These are phyloP conservation scores for Pheucticus melanocephalus DNA, from an alignment of 2,113 vertebrate species.

Conservation along the genomic window DNA sequence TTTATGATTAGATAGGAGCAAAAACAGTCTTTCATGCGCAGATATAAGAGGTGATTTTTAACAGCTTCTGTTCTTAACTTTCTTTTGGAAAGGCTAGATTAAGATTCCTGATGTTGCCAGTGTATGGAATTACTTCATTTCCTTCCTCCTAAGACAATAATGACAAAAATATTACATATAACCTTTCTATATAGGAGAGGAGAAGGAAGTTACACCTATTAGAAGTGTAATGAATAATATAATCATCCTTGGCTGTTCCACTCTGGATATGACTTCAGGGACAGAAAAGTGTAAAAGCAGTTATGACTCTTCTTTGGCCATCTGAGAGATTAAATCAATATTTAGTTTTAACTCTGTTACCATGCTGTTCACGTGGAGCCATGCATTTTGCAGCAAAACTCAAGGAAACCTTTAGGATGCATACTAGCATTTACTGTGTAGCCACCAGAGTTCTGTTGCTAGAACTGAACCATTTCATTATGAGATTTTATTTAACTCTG, in stretches of 20 bases:
- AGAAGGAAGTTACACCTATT: conserved; percentile 51
- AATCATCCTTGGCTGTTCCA: not conserved
- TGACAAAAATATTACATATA: conserved; percentile 40
- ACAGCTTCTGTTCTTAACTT: conserved; percentile 19
- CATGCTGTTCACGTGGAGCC: not conserved
- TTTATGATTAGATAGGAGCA: not conserved
- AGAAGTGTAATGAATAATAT: conserved; percentile 8
- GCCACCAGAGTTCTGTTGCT: not conserved
- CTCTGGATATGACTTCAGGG: conserved; percentile 42
- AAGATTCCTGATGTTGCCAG: conserved; percentile 64
- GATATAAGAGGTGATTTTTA: conserved; percentile 32
- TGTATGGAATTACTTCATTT: conserved; percentile 68
- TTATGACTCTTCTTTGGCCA: not conserved
- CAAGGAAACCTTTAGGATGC: not conserved
- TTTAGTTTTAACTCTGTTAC: not conserved
- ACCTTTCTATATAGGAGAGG: not conserved
- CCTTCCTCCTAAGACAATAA: conserved; percentile 59
- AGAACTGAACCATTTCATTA: not conserved
- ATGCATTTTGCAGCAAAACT: not conserved
- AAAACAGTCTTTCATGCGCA: not conserved
- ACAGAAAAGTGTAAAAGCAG: conserved; percentile 35
- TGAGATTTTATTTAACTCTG: not conserved
- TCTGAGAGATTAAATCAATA: not conserved
- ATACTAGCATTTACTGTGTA: not conserved
- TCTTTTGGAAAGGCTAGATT: conserved; percentile 23